Evolutionary conservation across 2,888 invertebrate species (phyloP).

Genomic region (Gisinianus flammeolus): DNA sequence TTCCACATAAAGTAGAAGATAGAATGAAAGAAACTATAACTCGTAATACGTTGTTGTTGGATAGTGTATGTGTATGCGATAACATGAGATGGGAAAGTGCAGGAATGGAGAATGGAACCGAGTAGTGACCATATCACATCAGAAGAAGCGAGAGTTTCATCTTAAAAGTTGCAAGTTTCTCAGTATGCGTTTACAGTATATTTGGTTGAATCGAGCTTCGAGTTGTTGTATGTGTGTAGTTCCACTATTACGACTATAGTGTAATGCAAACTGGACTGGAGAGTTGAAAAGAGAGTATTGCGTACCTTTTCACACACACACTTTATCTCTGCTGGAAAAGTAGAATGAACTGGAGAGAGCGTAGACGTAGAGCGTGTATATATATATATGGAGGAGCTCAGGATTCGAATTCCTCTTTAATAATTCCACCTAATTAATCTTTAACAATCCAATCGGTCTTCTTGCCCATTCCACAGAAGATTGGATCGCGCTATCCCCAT

Average conservation of each 20-base stretch:
- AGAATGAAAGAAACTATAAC: conserved; percentile 1
- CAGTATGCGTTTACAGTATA: background rate
- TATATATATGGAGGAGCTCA: conserved; percentile 22
- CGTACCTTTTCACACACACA: background rate
- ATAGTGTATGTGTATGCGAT: conserved; percentile 20
- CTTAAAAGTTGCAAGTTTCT: conserved; percentile 26
- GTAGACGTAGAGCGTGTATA: conserved; percentile 7
- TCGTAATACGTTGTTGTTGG: conserved; percentile 19
- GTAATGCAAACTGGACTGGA: conserved; percentile 16
- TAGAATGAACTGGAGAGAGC: background rate
- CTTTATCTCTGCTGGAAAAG: background rate
- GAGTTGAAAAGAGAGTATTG: background rate
- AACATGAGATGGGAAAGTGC: conserved; percentile 12
- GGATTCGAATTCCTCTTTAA: conserved; percentile 43
- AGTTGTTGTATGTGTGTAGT: background rate
- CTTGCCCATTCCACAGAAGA: conserved; percentile 41
- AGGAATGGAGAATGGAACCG: conserved; percentile 9
- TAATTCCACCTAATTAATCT: conserved; percentile 52
- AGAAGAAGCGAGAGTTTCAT: conserved; percentile 19
- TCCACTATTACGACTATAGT: background rate
- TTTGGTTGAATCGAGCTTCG: background rate
- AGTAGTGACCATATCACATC: conserved; percentile 33
- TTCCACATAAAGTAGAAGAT: background rate
- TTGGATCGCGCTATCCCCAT: conserved; percentile 21
- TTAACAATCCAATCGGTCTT: conserved; percentile 49